Base-by-base conservation (phyloP, 1,140 invertebrate genomes). In the Scylla paramamosain region DNA sequence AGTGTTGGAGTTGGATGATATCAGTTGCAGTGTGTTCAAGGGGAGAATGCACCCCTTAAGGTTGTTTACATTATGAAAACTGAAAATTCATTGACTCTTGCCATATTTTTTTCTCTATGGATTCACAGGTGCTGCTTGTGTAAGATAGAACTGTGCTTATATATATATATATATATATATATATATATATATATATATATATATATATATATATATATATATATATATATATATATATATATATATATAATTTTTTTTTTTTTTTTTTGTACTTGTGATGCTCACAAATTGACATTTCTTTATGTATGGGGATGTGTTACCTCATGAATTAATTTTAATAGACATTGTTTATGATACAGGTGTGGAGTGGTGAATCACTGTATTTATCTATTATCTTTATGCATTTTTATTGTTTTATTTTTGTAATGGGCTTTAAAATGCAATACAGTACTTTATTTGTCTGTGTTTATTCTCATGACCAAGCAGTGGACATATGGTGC, bases 71-170 rank as follows among this genome's bases (percentile, higher is more conserved):
- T n/a, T n/a, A 59, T 77, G 67, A 77, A 77, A 77, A 77, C 20
- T n/a, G 25, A 77, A 77, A 7, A 77, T 77, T 20, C 67, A 77
- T 77, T 77, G 20, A 77, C 45, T 48, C 48, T 84, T 93, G 82
- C 92, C 82, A 84, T 28, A 84, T 46, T 93, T 45, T 46, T 93
- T 45, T 86, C 84, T 39, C 31, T 48, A 46, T 93, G 92, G 84
- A 93, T 77, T 83, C 45, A 86, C 92, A 93, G 92, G 82, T 93
- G 82, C 92, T 93, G 92, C 82, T 46, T 93, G 84, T 93, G 92
- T 83, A 93, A 93, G 82, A 93, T 93, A 90, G 67, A n/a, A 77
- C 25, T 77, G 67, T 77, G 67, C 67, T 77, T 77, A n/a, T 77
- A n/a, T 77, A 77, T n/a, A n/a, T n/a, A n/a, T n/a, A n/a, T n/a